These are phyloP conservation scores for Drosophila pegasa DNA, from an alignment of 2,888 invertebrate genomes.

Conservation along the genomic window DNA sequence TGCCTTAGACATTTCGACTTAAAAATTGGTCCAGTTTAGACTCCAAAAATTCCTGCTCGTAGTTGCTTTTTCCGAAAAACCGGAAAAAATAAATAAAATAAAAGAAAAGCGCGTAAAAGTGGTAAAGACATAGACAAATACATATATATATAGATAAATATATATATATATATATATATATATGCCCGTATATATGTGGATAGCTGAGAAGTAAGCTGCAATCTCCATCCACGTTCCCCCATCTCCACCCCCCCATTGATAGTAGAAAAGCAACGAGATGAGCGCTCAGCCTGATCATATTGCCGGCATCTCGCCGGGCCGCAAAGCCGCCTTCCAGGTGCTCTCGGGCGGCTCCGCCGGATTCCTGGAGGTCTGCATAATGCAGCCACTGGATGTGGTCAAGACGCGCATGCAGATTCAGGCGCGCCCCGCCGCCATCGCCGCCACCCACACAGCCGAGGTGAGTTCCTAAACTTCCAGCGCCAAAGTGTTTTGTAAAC, in stretches of 20 bases:
- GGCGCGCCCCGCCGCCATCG: slow-evolving; percentile 57
- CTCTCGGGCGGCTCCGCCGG: slow-evolving; percentile 95
- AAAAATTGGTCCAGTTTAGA: slow-evolving; percentile 1
- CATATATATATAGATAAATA: not conserved
- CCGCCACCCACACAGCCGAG: slow-evolving; percentile 41
- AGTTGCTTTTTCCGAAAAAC: not conserved
- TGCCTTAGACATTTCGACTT: slow-evolving; percentile 1
- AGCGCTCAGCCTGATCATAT: not conserved
- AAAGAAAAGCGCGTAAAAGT: not conserved
- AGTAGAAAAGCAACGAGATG: slow-evolving; percentile 3
- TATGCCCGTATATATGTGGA: not conserved
- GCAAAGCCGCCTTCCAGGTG: slow-evolving; percentile 81
- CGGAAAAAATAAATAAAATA: not conserved
- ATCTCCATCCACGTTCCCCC: not conserved
- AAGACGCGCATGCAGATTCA: slow-evolving; percentile 96
- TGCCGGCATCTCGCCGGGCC: slow-evolving; percentile 71
- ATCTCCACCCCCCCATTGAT: not conserved
- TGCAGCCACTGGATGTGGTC: slow-evolving; percentile 97
- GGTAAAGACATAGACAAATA: not conserved
- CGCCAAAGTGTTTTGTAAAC: slow-evolving; percentile 14
- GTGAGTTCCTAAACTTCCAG: slow-evolving; percentile 61
- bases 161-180: not conserved
- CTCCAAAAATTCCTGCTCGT: not conserved
- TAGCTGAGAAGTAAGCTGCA: not conserved
- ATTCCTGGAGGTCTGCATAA: slow-evolving; percentile 97